phyloP scores from a whole-genome alignment of 2,113 vertebrate species.

The Eudorcas thomsonii region DNA sequence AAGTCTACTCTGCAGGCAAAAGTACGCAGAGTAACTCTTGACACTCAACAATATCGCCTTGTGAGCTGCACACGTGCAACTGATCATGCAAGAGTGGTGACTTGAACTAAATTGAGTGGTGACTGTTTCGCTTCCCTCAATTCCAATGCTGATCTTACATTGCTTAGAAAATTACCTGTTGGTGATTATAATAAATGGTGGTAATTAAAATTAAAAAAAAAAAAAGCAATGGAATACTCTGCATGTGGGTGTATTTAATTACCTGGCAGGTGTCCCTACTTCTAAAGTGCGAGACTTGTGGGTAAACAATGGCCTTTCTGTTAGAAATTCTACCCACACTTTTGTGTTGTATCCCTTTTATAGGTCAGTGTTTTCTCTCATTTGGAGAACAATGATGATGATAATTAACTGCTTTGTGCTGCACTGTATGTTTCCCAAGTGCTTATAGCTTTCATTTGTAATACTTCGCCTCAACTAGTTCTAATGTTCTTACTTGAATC shows the following conservation, averaged over 20 bases:
- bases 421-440: not conserved
- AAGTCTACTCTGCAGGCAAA: not conserved
- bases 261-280: slow-evolving; percentile 56
- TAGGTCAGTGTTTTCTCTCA: not conserved
- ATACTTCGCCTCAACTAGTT: not conserved
- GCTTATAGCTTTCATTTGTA: not conserved
- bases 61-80: no score
- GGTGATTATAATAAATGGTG: slow-evolving; percentile 65
- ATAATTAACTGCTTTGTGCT: not conserved
- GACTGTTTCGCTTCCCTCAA: not conserved
- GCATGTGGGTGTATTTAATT: slow-evolving; percentile 65
- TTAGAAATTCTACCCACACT: slow-evolving; percentile 23
- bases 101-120: not conserved
- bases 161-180: slow-evolving; percentile 60
- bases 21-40: not conserved
- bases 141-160: not conserved
- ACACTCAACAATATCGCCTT: not conserved
- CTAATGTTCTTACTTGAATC: slow-evolving; percentile 5
- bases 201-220: slow-evolving; percentile 53
- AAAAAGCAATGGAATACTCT: slow-evolving; percentile 7
- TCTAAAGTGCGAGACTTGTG: slow-evolving; percentile 35
- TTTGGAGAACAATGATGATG: not conserved
- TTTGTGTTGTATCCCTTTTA: slow-evolving; percentile 3
- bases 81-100: not conserved
- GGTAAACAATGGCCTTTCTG: slow-evolving; percentile 65